These are phyloP conservation scores for Ridgeia piscesae DNA, from an alignment of 1,140 invertebrate species.

Conservation along the genomic window DNA sequence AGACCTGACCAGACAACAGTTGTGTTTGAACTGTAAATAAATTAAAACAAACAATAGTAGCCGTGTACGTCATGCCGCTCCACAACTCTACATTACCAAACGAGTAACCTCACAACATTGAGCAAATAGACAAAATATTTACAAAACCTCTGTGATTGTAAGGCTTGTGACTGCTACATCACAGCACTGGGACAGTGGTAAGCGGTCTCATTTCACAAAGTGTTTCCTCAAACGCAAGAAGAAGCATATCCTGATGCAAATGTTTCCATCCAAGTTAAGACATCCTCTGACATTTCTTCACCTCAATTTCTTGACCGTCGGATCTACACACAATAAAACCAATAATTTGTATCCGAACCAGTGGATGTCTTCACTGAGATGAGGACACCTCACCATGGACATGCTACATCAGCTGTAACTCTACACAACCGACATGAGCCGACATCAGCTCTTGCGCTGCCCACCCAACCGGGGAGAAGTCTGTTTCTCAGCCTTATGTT, in stretches of 20 bases:
- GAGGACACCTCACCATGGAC: neutral
- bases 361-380: neutral
- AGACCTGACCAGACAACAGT: neutral
- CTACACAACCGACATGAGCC: neutral
- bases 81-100: neutral
- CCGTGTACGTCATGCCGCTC: neutral
- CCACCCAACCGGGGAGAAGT: neutral
- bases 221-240: neutral
- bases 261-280: neutral
- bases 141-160: neutral
- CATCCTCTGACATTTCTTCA: neutral
- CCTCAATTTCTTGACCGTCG: neutral
- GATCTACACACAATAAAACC: neutral
- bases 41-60: slow-evolving; percentile 1
- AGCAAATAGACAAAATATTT: neutral
- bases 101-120: neutral
- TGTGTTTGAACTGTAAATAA: neutral
- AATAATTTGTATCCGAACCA: neutral
- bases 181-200: neutral
- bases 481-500: neutral
- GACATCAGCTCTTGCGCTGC: neutral
- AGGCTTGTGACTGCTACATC: neutral
- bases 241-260: neutral
- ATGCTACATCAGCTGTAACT: neutral
- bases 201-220: neutral